Conservation (phyloP, 2,113 vertebrate species). For the Aegotheles bennettii region DNA sequence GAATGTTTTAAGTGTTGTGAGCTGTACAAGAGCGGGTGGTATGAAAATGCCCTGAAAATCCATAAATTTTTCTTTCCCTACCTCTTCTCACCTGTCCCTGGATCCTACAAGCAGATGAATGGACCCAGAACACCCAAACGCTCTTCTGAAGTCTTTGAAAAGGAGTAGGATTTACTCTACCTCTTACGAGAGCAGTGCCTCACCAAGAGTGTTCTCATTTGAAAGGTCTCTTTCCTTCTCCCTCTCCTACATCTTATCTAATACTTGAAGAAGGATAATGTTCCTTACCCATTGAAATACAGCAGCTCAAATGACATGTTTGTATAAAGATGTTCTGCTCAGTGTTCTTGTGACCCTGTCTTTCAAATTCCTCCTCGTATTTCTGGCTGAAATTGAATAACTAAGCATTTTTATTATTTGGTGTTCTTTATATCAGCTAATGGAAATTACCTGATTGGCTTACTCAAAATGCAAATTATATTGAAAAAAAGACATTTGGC, state of each 20-base stretch:
- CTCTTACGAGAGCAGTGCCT: neutral
- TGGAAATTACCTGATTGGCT: neutral
- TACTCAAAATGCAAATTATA: neutral
- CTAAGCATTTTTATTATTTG: neutral
- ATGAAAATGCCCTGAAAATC: neutral
- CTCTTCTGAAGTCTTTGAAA: conserved; percentile 7
- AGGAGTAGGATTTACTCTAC: neutral
- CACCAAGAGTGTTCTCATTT: neutral
- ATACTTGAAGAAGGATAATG: neutral
- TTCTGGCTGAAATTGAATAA: neutral
- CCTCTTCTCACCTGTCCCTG: neutral
- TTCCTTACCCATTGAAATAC: neutral
- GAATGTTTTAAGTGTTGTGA: neutral
- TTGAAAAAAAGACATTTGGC: neutral
- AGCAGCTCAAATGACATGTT: neutral
- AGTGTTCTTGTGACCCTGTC: neutral
- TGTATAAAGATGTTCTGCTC: neutral
- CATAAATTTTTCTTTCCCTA: neutral
- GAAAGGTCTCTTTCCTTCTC: neutral
- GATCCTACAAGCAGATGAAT: neutral
- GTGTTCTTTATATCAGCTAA: neutral
- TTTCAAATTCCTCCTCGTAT: neutral
- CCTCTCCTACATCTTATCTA: neutral
- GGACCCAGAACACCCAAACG: neutral
- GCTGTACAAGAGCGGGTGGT: neutral